These are phyloP conservation scores for Balaenoptera acutorostrata DNA, from an alignment of 2,113 vertebrate genomes.

Conservation along the genomic window DNA sequence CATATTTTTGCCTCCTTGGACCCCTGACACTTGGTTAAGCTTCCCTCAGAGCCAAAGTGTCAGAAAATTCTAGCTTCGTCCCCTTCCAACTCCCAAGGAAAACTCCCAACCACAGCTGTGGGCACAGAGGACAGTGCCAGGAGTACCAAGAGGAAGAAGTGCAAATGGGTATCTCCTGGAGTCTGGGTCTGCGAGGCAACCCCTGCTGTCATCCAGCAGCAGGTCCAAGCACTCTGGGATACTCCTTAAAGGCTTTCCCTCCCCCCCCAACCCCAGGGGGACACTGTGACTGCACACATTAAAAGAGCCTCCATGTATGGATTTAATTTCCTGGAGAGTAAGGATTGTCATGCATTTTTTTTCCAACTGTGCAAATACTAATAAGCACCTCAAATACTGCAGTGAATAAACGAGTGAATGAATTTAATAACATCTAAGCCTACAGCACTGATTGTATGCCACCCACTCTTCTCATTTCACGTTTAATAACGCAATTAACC, in stretches of 20 bases:
- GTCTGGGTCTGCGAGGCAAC: accelerated
- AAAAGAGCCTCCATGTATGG: background rate
- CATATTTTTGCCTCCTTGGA: background rate
- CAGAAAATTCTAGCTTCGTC: background rate
- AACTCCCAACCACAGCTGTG: background rate
- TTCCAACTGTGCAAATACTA: background rate
- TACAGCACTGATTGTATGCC: accelerated
- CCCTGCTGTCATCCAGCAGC: background rate
- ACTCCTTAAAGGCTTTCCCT: background rate
- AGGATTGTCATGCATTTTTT: background rate
- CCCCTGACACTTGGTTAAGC: background rate
- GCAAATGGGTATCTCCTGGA: background rate
- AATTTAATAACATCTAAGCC: no score
- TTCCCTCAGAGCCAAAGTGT: background rate
- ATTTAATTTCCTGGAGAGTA: background rate
- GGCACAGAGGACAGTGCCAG: accelerated
- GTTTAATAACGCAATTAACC: background rate
- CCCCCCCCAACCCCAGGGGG: no score
- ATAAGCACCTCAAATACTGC: background rate
- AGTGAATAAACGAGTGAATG: background rate
- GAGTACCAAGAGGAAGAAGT: background rate
- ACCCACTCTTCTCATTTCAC: background rate
- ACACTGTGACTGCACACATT: accelerated
- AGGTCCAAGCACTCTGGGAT: no score
- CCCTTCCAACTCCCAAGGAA: background rate